Evolutionary conservation across 1,140 invertebrate species (phyloP).

Genomic region (Pantala flavescens): DNA sequence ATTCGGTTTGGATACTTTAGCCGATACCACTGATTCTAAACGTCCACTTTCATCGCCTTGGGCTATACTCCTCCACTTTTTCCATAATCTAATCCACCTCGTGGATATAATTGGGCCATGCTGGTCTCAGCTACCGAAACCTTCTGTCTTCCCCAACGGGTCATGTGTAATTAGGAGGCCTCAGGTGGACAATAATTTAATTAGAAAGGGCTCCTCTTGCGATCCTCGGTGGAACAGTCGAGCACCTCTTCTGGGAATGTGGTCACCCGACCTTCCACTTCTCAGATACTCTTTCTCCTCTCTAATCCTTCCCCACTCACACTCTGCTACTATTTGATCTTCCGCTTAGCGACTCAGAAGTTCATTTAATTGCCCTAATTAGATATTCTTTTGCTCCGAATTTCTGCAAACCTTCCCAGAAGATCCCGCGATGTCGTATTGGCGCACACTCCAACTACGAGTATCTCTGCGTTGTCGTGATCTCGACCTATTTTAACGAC

Average conservation of each 20-base stretch:
- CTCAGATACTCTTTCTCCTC: neutral
- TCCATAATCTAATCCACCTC: neutral
- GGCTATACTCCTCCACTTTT: neutral
- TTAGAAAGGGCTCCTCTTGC: neutral
- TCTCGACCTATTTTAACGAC: no score
- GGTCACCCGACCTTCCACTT: neutral
- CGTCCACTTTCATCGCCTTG: no score
- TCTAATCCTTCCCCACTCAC: neutral
- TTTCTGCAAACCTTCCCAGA: no score
- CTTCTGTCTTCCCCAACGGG: neutral
- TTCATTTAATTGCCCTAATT: no score
- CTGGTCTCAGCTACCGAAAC: neutral
- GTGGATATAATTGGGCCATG: neutral
- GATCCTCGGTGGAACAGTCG: neutral
- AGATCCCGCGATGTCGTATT: no score
- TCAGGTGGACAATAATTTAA: slow-evolving; percentile 2
- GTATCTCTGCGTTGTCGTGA: no score
- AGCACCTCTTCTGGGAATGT: neutral
- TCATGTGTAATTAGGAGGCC: neutral
- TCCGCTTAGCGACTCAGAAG: no score
- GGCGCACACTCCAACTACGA: no score
- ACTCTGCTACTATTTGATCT: neutral
- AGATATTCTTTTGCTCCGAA: no score
- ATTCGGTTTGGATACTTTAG: no score
- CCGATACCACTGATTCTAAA: no score